Base-by-base conservation (phyloP, 2,113 vertebrate species). In the Mormyrus lacerda region DNA sequence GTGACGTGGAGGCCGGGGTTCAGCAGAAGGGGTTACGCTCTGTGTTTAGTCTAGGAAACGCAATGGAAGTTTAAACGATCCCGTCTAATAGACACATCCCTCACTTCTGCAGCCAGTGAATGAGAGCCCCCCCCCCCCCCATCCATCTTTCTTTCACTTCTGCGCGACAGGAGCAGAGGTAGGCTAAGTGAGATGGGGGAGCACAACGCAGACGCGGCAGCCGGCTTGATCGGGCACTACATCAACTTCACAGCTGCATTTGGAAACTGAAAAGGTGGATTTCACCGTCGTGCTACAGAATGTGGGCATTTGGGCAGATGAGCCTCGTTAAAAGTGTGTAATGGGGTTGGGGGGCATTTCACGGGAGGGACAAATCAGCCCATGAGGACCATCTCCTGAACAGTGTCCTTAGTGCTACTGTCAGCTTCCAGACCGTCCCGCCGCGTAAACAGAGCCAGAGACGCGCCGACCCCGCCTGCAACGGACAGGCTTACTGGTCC, bases 101-200 rank as follows among this genome's bases (percentile, higher is more conserved):
- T 69, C 87, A 88, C 87, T 69, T 87, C 17, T 27, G 39, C 55
- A 69, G 44, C 4, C n/a, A 27, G 58, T 48, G 55, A 48, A 48
- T 11, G 21, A 45, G 42, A 88, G 10, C 39, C 87, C 24, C 58
- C 24, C 13, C 21, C 6, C 39, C 19, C 87, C 9, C 24, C 15
- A 88, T 88, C 44, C 61, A 69, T 88, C 61, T 69, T 24, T 48
- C n/a, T 88, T 45, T 69, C 61, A 69, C 24, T 39, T 24, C 87
- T 39, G 61, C 42, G 4, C 13, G n/a, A 53, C 48, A 53, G 85
- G 48, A 27, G 50, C 48, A 87, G 31, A 87, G 24, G 87, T 39
- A 69, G 61, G n/a, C 61, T 69, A 47, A 88, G 87, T 55, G 44
- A 47, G 19, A 88, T 7, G 15, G 58, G 7, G 58, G 7, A 44